Base-by-base conservation (phyloP, 2,113 vertebrate genomes). In the Agapornis roseicollis region DNA sequence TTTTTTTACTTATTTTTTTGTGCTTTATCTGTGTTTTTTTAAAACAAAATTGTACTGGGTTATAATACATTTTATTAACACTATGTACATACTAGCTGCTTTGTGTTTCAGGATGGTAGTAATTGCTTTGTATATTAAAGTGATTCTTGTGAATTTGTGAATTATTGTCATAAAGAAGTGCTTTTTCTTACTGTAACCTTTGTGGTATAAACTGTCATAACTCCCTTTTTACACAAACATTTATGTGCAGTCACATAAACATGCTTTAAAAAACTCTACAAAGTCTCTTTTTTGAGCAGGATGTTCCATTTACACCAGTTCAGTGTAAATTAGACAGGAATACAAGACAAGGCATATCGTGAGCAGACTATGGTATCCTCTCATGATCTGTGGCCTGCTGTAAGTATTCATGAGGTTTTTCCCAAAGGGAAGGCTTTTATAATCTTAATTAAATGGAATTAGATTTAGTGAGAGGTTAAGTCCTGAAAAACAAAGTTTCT, bases 121-220 rank as follows among this genome's bases (percentile, higher is more conserved):
- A 96, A 94, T 97, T 98, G 98, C 98, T 98, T 98, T 98, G 98
- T 98, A 98, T 98, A 98, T 98, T 98, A 98, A 98, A 98, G 98
- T 98, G 98, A 98, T 98, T 96, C 97, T 98, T 98, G 98, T 98
- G 98, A 98, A 98, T 98, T 98, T 98, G 98, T 98, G 98, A 98
- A 98, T 98, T 98, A 98, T 80, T 97, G 96, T 97, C 98, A 98
- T 98, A 98, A 98, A 98, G 96, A 98, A 97, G 98, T 98, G 97
- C 96, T 98, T 98, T 98, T 98, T 98, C 98, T 98, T 98, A 98
- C 97, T 98, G 98, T 98, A 98, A 98, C 96, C 96, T 98, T 98
- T 98, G 98, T 98, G 97, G 97, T 98, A 98, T 98, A 97, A 98
- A 98, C 97, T 98, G 98, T 98, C 98, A 97, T 98, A 97, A 98